phyloP scores from a whole-genome alignment of 2,113 vertebrate species.

The Pelobates fuscus region DNA sequence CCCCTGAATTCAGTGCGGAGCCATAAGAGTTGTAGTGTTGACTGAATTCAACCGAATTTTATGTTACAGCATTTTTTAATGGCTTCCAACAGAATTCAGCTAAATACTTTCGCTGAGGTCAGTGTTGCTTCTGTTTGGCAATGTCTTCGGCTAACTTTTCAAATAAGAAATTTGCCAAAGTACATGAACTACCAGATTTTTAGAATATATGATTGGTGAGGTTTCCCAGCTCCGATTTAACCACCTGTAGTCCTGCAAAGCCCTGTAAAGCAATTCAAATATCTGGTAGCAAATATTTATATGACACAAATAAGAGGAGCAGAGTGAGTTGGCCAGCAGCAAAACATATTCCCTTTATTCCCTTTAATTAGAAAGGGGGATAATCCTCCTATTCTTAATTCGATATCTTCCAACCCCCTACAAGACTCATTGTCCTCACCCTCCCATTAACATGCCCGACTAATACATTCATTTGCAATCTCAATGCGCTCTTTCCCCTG shows the following conservation, averaged over 20 bases:
- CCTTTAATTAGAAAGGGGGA: neutral
- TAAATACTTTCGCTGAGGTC: no score
- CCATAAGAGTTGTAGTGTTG: no score
- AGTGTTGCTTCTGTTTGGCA: no score
- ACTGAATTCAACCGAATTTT: no score
- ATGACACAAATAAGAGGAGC: constrained; percentile 3
- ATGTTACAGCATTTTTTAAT: no score
- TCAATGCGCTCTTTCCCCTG: neutral
- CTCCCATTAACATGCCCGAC: neutral
- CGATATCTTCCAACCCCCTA: neutral
- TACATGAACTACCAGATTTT: no score
- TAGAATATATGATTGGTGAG: no score
- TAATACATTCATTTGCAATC: constrained; percentile 34
- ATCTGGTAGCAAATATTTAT: neutral
- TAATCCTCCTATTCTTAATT: constrained; percentile 7
- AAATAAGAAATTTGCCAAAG: no score
- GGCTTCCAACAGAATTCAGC: no score
- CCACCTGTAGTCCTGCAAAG: neutral
- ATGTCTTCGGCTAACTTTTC: no score
- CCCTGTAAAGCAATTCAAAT: neutral
- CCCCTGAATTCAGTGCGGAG: no score
- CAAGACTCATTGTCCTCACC: neutral
- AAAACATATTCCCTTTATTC: neutral
- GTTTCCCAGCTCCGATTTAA: neutral
- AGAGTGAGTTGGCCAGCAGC: constrained; percentile 31